phyloP scores from a whole-genome alignment of 2,888 invertebrate genomes.

The Tenthredo amoena region DNA sequence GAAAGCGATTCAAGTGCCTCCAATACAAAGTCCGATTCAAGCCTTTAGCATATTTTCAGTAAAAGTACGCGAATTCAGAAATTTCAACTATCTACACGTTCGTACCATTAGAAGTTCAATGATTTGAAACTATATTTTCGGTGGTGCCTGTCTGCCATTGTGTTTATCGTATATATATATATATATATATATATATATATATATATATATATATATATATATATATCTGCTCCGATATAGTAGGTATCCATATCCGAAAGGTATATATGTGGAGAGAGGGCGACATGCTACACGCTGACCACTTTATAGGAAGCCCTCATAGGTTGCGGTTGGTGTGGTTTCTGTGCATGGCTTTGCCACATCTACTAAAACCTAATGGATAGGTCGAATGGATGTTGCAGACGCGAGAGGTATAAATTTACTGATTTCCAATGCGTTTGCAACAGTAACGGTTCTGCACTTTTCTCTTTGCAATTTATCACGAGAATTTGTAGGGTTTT shows the following conservation, averaged over 20 bases:
- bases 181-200: not conserved
- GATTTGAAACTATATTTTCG: not conserved
- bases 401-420: slow-evolving; percentile 29
- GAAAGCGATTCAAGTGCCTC: slow-evolving; percentile 12
- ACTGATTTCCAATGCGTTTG: slow-evolving; percentile 1
- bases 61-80: not conserved
- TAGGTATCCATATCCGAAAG: not conserved
- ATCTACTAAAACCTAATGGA: slow-evolving; percentile 65
- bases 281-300: slow-evolving; percentile 62
- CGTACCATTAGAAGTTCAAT: not conserved
- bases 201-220: not conserved
- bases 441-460: not conserved
- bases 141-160: not conserved
- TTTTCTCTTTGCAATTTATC: not conserved
- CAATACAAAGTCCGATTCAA: slow-evolving; percentile 9
- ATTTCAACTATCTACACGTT: not conserved
- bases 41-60: not conserved
- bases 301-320: slow-evolving; percentile 64
- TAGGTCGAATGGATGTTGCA: slow-evolving; percentile 36
- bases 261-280: slow-evolving; percentile 55
- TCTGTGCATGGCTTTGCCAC: slow-evolving; percentile 60
- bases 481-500: not conserved
- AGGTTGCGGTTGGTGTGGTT: slow-evolving; percentile 63
- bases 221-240: not conserved
- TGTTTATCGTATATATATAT: not conserved